phyloP scores from a whole-genome alignment of 2,888 invertebrate genomes.

The Pimpla rufipes region DNA sequence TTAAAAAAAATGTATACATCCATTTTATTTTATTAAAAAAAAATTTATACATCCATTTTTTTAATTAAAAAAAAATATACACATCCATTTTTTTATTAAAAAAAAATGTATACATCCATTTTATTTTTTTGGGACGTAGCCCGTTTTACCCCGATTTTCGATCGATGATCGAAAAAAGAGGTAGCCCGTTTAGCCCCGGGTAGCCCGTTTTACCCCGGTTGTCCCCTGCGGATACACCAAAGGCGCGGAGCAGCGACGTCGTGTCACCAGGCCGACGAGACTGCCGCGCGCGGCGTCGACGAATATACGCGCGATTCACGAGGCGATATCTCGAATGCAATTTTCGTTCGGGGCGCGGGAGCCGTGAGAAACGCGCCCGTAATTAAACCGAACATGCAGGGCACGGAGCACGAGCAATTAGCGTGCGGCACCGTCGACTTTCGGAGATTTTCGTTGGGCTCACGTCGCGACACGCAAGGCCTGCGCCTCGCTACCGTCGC shows the following conservation, averaged over 20 bases:
- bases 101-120: too few relatives aligned
- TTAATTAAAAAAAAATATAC: too few relatives aligned
- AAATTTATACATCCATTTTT: too few relatives aligned
- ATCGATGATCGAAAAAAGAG: too few relatives aligned
- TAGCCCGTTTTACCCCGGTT: too few relatives aligned
- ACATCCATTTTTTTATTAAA: too few relatives aligned
- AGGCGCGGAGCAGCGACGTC: constrained; percentile 22
- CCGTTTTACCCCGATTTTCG: too few relatives aligned
- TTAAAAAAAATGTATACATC: too few relatives aligned
- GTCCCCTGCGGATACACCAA: too few relatives aligned
- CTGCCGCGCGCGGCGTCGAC: constrained; percentile 50
- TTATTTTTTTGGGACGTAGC: too few relatives aligned
- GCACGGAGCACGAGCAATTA: constrained; percentile 69
- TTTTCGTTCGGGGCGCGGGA: constrained; percentile 52
- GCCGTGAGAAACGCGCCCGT: constrained; percentile 64
- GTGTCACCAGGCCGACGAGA: constrained; percentile 66
- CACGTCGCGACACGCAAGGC: constrained; percentile 67
- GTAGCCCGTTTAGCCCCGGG: too few relatives aligned
- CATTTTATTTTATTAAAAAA: too few relatives aligned
- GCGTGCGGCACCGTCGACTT: constrained; percentile 66
- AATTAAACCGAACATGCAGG: constrained; percentile 70
- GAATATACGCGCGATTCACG: constrained; percentile 61
- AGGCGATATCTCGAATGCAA: constrained; percentile 70
- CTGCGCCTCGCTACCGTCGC: constrained; percentile 31
- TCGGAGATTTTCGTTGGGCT: constrained; percentile 67